phyloP scores from a whole-genome alignment of 2,797 vertebrate species.

The Limosa lapponica region DNA sequence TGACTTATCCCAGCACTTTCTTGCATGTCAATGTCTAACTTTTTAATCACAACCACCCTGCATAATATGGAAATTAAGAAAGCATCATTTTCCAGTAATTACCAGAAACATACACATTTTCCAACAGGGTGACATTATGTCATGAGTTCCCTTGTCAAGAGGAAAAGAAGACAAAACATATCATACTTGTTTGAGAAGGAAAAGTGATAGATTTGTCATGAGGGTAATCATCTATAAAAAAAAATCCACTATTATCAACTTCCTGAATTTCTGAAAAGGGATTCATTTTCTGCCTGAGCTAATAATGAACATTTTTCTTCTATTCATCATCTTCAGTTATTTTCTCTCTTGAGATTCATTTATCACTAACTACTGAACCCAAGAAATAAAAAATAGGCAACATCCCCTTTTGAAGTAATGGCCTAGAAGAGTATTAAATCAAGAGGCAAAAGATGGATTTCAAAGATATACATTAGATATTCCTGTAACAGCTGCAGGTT shows the following conservation, averaged over 20 bases:
- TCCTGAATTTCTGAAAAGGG: slow-evolving; percentile 63
- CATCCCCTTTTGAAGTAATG: slow-evolving; percentile 69
- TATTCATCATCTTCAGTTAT: slow-evolving; percentile 60
- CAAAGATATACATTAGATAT: background rate
- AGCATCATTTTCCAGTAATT: slow-evolving; percentile 59
- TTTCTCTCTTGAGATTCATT: slow-evolving; percentile 70
- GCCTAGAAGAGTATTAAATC: slow-evolving; percentile 69
- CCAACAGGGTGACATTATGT: slow-evolving; percentile 36
- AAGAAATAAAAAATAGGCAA: slow-evolving; percentile 68
- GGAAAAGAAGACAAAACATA: slow-evolving; percentile 11
- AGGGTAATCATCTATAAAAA: slow-evolving; percentile 72
- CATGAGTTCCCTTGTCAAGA: slow-evolving; percentile 39
- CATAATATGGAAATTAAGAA: slow-evolving; percentile 49
- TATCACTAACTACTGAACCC: slow-evolving; percentile 69
- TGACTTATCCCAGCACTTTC: background rate
- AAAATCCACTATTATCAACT: slow-evolving; percentile 56
- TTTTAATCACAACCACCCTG: slow-evolving; percentile 31
- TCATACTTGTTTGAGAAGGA: slow-evolving; percentile 21
- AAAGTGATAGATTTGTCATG: slow-evolving; percentile 69
- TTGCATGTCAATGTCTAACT: slow-evolving; percentile 10
- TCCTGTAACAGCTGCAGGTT: slow-evolving; percentile 23
- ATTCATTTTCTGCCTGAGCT: slow-evolving; percentile 58
- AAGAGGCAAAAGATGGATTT: slow-evolving; percentile 58
- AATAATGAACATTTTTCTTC: slow-evolving; percentile 57
- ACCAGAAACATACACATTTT: slow-evolving; percentile 41